These are phyloP conservation scores for Mamestra configurata DNA, from an alignment of 1,140 invertebrate species.

Conservation along the genomic window DNA sequence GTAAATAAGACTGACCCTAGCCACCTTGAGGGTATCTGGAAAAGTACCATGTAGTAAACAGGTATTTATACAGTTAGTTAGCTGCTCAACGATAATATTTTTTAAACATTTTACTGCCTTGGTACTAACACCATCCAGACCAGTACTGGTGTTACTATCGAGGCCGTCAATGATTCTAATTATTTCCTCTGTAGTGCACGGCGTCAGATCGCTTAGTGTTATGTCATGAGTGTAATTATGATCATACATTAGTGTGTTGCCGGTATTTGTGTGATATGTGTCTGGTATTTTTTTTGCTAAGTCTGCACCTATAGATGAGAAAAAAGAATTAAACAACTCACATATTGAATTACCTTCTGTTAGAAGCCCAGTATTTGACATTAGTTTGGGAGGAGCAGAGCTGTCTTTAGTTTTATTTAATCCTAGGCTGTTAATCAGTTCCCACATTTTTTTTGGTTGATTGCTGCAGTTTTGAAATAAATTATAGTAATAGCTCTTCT, in stretches of 20 bases:
- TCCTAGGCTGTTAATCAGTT: slow-evolving; percentile 56
- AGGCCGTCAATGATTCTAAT: slow-evolving; percentile 26
- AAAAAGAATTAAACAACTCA: slow-evolving; percentile 55
- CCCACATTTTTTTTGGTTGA: slow-evolving; percentile 56
- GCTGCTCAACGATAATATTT: neutral
- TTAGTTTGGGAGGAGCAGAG: slow-evolving; percentile 51
- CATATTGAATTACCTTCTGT: slow-evolving; percentile 52
- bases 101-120: slow-evolving; percentile 37
- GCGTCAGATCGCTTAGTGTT: neutral
- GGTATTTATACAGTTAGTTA: slow-evolving; percentile 35
- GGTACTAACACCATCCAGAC: slow-evolving; percentile 27
- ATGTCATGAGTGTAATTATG: neutral
- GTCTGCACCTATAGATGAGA: slow-evolving; percentile 23
- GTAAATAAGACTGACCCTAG: no score
- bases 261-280: neutral
- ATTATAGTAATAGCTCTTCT: no score
- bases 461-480: no score
- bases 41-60: slow-evolving; percentile 5
- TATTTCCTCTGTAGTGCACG: slow-evolving; percentile 9
- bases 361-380: slow-evolving; percentile 8
- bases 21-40: neutral
- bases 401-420: slow-evolving; percentile 54
- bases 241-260: slow-evolving; percentile 25
- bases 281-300: slow-evolving; percentile 26
- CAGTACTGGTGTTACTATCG: slow-evolving; percentile 31